Base-by-base conservation (phyloP, 2,113 vertebrate genomes). In the Syngnathoides biaculeatus region DNA sequence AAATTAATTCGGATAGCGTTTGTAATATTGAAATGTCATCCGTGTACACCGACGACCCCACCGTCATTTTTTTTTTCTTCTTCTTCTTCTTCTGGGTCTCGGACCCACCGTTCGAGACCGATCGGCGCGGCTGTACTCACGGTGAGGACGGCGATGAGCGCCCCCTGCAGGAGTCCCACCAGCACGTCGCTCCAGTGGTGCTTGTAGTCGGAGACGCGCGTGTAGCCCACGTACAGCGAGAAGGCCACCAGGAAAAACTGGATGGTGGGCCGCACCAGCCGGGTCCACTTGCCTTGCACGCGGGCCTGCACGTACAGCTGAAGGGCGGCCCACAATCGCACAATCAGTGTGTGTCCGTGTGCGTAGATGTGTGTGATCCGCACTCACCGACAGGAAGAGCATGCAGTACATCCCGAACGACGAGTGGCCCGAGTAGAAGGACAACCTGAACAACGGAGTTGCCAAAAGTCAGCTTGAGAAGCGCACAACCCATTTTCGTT, bases 391-490 rank as follows among this genome's bases (percentile, higher is more conserved):
- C 78, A 99, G 88, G 84, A 98, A 99, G 79, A 96, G 82, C 96
- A 98, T 97, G 87, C 95, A 96, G 90, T 98, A 99, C 96, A 99
- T 99, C 71, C 94, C 95, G 0, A 98, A 98, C 64, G 97, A 98
- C 0, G 97, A 96, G 84, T 99, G 96, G 3, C 96, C 95, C 0
- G 97, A 98, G 76, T 98, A 99, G 90, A 99, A 99, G 0, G 96
- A 98, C 38, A 98, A 75, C 74, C 96, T 99, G 82, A 1, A 22
- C 62, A 67, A 40, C 24, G 40, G 8, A 13, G 30, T 35, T 35
- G n/a, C n/a, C n/a, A n/a, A n/a, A n/a, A n/a, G n/a, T n/a, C n/a
- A n/a, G n/a, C n/a, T n/a, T n/a, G n/a, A n/a, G n/a, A n/a, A n/a
- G n/a, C n/a, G n/a, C 27, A 64, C 27, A 38, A 26, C 15, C 19